Conservation (phyloP, 1,140 invertebrate species). For the Ceratina australensis region DNA sequence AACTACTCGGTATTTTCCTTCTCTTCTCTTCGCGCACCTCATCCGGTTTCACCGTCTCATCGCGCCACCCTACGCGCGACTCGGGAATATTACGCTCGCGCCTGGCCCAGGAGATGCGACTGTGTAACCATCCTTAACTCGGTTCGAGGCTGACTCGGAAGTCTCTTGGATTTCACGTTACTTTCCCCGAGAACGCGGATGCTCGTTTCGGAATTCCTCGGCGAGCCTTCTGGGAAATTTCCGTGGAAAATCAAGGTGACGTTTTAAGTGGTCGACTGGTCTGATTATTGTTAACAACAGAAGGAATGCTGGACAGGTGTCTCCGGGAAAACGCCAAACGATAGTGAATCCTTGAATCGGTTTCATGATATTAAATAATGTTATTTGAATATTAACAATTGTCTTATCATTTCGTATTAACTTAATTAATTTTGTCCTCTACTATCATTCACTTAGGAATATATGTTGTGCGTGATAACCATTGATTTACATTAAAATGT, state of each 20-base stretch:
- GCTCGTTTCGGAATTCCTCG: conserved; percentile 34
- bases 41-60: conserved; percentile 59
- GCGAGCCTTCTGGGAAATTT: background rate
- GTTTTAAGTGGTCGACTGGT: conserved; percentile 16
- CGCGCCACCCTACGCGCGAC: conserved; percentile 65
- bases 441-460: no score
- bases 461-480: no score
- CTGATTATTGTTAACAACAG: background rate
- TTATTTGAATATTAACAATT: no score
- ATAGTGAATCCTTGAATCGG: no score
- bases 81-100: conserved; percentile 73
- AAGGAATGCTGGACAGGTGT: no score
- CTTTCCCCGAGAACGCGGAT: conserved; percentile 46
- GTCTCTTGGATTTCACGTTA: conserved; percentile 63
- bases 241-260: conserved; percentile 10
- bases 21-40: conserved; percentile 7
- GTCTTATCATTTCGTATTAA: no score
- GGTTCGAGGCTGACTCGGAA: conserved; percentile 59
- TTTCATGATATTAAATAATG: no score
- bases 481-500: no score
- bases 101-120: conserved; percentile 57
- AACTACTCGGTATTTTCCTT: conserved; percentile 28
- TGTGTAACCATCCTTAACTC: conserved; percentile 65
- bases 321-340: no score
- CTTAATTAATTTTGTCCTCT: no score